Conservation (phyloP, 2,797 vertebrate species). For the Margarornis squamiger region DNA sequence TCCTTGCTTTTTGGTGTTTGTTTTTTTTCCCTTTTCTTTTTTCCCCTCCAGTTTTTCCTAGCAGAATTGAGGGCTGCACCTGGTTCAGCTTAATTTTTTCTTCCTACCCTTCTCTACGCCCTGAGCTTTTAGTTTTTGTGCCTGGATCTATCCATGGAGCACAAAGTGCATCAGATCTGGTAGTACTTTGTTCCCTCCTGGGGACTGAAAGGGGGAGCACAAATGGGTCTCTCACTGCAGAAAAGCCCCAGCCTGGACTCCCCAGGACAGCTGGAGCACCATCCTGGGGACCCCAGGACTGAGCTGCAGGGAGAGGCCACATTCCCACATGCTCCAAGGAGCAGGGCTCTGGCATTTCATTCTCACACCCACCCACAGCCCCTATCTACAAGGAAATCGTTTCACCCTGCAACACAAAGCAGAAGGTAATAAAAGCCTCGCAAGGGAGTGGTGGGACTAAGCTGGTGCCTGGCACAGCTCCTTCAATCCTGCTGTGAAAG, state of each 20-base stretch:
- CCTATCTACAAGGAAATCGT: background rate
- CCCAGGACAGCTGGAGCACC: background rate
- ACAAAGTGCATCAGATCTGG: background rate
- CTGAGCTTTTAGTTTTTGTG: background rate
- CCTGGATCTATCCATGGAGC: background rate
- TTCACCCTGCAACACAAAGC: background rate
- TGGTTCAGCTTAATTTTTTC: background rate
- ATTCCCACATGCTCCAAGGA: background rate
- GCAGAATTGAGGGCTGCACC: background rate
- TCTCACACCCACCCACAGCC: conserved; percentile 8
- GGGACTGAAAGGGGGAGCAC: background rate
- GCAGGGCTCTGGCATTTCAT: background rate
- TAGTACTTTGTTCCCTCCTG: rapidly evolving
- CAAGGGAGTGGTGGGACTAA: background rate
- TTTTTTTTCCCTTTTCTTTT: background rate
- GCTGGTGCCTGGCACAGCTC: conserved; percentile 18
- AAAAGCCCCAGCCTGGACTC: background rate
- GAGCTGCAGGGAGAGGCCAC: background rate
- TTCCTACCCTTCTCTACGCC: background rate
- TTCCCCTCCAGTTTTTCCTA: background rate
- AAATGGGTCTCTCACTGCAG: background rate
- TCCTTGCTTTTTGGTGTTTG: background rate
- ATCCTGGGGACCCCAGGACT: rapidly evolving
- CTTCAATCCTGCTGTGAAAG: background rate
- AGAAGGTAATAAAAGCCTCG: background rate